phyloP scores from a whole-genome alignment of 2,888 invertebrate species.

The Lepidochrysops patricia region DNA sequence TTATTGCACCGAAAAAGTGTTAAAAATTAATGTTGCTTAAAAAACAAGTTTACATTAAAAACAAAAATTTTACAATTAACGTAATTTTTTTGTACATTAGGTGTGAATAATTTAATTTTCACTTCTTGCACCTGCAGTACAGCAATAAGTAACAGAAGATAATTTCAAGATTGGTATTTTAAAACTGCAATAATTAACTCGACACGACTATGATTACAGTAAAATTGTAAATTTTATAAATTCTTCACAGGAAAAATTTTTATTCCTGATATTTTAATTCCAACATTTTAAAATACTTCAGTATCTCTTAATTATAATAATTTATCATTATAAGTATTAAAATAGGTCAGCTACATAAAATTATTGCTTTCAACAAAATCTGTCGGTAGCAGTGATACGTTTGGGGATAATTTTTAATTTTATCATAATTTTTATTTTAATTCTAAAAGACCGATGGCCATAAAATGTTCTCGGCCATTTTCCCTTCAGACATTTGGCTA shows the following conservation, averaged over 20 bases:
- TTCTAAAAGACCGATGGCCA: too few species aligned
- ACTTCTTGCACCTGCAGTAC: too few species aligned
- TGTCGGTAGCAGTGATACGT: too few species aligned
- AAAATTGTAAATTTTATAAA: not conserved
- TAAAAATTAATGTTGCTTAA: too few species aligned
- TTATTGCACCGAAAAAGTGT: too few species aligned
- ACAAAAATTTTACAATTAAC: too few species aligned
- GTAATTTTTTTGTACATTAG: too few species aligned
- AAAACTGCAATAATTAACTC: not conserved
- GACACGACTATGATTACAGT: not conserved
- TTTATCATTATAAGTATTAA: not conserved
- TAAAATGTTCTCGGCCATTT: not conserved
- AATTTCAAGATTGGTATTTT: not conserved
- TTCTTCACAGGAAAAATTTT: not conserved
- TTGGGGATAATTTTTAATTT: not conserved
- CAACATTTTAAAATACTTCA: not conserved
- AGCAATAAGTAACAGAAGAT: too few species aligned
- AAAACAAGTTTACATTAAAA: too few species aligned
- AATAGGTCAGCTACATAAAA: not conserved
- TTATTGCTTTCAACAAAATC: not conserved
- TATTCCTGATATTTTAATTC: not conserved
- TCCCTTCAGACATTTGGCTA: too few species aligned
- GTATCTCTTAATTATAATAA: not conserved
- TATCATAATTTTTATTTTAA: too few species aligned
- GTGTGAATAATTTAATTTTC: too few species aligned